phyloP scores from a whole-genome alignment of 2,888 invertebrate species.

The Deilephila elpenor region DNA sequence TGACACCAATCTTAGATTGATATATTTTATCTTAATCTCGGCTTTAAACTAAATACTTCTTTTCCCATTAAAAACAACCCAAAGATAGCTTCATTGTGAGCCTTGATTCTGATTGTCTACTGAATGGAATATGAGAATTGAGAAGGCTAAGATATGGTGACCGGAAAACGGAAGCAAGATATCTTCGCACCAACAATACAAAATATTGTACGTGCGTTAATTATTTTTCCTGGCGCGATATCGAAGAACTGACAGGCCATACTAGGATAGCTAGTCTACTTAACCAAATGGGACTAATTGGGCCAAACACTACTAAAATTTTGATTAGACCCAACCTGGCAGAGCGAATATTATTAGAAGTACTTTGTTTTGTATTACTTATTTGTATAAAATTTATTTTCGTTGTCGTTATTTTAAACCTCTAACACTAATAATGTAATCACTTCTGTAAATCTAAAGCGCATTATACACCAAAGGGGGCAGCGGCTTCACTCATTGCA shows the following conservation, averaged over 20 bases:
- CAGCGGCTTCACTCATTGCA: no score
- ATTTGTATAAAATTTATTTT: not conserved
- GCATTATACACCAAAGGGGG: no score
- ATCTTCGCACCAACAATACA: not conserved
- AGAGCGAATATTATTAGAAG: not conserved
- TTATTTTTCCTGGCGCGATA: not conserved
- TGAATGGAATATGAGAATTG: not conserved
- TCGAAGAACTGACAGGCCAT: not conserved
- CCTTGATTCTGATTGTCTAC: not conserved
- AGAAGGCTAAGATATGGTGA: not conserved
- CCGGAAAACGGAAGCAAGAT: not conserved
- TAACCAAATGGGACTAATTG: not conserved
- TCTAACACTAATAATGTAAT: not conserved
- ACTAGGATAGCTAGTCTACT: not conserved
- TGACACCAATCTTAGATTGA: no score
- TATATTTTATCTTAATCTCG: no score
- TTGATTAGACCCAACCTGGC: not conserved
- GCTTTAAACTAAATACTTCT: no score
- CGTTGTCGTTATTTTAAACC: not conserved
- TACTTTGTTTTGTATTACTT: not conserved
- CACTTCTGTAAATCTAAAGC: not conserved
- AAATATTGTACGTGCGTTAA: constrained; percentile 5
- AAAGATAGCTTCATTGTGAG: no score
- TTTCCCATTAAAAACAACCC: no score
- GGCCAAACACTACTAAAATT: not conserved